phyloP scores from a whole-genome alignment of 2,113 vertebrate species.

The Tilapia sparmanii region DNA sequence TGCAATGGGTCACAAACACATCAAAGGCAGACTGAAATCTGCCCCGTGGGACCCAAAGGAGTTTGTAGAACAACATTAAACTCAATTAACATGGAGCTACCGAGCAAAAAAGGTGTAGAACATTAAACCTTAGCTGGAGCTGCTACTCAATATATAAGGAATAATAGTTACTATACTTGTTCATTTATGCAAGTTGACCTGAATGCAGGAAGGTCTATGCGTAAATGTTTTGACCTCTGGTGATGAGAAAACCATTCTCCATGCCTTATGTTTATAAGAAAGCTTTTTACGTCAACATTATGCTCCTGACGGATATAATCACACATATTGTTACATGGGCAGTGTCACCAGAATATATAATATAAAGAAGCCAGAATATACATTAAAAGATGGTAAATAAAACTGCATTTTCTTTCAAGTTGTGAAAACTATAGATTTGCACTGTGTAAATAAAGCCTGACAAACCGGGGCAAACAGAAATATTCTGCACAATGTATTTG shows the following conservation, averaged over 20 bases:
- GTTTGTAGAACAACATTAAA: not conserved
- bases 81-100: not conserved
- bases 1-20: slow-evolving; percentile 24
- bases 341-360: not conserved
- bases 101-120: not conserved
- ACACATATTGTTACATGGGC: not conserved
- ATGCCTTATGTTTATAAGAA: not conserved
- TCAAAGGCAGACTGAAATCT: not conserved
- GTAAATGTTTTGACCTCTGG: not conserved
- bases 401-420: not conserved
- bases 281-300: not conserved
- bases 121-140: not conserved
- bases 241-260: not conserved
- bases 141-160: not conserved
- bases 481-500: not conserved
- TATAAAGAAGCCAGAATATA: not conserved
- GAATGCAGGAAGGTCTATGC: not conserved
- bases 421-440: not conserved
- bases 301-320: not conserved
- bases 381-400: not conserved
- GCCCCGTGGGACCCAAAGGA: not conserved
- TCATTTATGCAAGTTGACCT: not conserved
- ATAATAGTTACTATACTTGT: not conserved
- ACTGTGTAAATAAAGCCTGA: not conserved
- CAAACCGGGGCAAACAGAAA: not conserved